Evolutionary conservation across 2,888 invertebrate species (phyloP).

Genomic region (Zaprionus lineosus): DNA sequence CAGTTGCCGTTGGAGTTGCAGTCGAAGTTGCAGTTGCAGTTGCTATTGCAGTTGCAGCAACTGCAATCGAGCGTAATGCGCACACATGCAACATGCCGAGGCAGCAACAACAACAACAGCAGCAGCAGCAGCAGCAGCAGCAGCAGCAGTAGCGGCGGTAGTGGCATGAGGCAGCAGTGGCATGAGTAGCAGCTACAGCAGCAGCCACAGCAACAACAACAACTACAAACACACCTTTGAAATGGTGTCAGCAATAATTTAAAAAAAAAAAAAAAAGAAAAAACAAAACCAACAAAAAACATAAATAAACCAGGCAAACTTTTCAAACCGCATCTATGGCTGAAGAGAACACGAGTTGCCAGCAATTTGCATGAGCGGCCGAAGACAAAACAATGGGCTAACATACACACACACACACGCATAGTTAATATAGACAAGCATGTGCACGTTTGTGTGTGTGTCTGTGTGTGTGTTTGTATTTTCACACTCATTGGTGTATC

Average conservation of each 20-base stretch:
- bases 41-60: conserved; percentile 51
- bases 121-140: too few relatives aligned
- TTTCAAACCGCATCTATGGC: conserved; percentile 60
- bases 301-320: conserved; percentile 61
- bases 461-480: not conserved
- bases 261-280: conserved; percentile 33
- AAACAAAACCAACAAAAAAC: conserved; percentile 22
- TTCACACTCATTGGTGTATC: conserved; percentile 16
- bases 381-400: conserved; percentile 60
- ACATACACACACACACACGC: conserved; percentile 18
- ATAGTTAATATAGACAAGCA: too few relatives aligned
- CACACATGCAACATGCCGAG: conserved; percentile 64
- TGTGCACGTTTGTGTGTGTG: conserved; percentile 1
- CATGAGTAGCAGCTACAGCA: not conserved
- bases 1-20: conserved; percentile 25
- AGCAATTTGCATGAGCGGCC: conserved; percentile 58
- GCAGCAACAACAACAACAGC: conserved; percentile 46
- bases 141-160: too few relatives aligned
- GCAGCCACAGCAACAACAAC: not conserved
- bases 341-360: conserved; percentile 49
- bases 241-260: conserved; percentile 66
- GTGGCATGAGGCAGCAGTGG: not conserved
- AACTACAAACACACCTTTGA: conserved; percentile 42
- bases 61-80: conserved; percentile 72
- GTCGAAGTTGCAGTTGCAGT: conserved; percentile 10